Percentiles rank a stretch among this genome's conserved stretches.
Conservation (phyloP, 23 tunicate species). For the Ciona savignyi region DNA sequence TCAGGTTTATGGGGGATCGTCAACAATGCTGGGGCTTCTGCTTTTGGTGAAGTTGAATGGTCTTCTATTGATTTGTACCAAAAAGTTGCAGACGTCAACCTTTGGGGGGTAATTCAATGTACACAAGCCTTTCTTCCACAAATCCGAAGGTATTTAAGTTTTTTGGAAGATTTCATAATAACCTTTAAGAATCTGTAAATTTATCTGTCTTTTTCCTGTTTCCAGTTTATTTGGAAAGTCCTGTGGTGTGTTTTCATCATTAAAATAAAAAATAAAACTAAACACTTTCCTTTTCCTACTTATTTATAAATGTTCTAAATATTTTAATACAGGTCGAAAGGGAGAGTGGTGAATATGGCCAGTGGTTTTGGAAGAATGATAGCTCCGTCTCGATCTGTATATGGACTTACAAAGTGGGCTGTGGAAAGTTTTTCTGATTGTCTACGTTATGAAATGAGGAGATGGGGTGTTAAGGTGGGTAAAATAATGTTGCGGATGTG, state of each 20-base stretch:
- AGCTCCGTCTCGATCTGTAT: slow-evolving; percentile 84
- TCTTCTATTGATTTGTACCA: slow-evolving; percentile 87
- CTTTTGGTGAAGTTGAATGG: slow-evolving; percentile 97
- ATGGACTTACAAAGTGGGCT: slow-evolving; percentile 78
- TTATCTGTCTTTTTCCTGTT: too few relatives aligned
- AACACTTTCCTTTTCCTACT: not conserved
- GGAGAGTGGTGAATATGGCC: slow-evolving; percentile 90
- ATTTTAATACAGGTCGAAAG: slow-evolving; percentile 45
- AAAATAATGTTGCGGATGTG: not conserved
- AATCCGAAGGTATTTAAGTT: slow-evolving; percentile 76
- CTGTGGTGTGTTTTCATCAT: too few relatives aligned
- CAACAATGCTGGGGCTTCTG: slow-evolving; percentile 91
- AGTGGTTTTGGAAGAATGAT: slow-evolving; percentile 90
- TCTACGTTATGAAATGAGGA: slow-evolving; percentile 83
- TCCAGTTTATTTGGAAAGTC: too few relatives aligned
- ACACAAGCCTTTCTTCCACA: slow-evolving; percentile 84
- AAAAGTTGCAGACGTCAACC: slow-evolving; percentile 75
- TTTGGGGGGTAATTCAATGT: slow-evolving; percentile 83
- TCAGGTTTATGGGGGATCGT: slow-evolving; percentile 90
- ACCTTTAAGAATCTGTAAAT: too few relatives aligned
- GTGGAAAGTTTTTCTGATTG: slow-evolving; percentile 85
- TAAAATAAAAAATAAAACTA: too few relatives aligned
- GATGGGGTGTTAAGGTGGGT: slow-evolving; percentile 84
- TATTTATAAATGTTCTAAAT: not conserved
- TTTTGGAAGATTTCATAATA: too few relatives aligned